Evolutionary conservation across 1,140 invertebrate genomes (phyloP).

Genomic region (Trichonephila clavipes): DNA sequence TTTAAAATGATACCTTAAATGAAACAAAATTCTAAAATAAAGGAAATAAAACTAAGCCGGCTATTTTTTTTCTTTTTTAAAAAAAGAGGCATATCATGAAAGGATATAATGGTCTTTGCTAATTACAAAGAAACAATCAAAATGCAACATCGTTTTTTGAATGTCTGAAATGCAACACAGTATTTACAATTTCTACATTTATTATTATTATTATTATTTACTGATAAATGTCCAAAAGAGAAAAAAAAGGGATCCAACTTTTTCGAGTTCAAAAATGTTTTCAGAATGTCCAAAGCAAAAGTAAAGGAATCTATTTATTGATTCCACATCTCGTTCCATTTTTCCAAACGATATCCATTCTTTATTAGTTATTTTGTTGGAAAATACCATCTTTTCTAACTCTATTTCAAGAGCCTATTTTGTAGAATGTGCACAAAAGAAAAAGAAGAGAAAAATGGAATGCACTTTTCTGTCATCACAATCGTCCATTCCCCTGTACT

Average conservation of each 20-base stretch:
- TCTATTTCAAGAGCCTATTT: neutral
- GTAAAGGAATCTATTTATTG: neutral
- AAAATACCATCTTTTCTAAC: neutral
- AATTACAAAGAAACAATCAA: no score
- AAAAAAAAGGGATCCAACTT: neutral
- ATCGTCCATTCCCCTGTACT: neutral
- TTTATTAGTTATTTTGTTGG: neutral
- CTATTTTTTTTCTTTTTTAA: no score
- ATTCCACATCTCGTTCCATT: neutral
- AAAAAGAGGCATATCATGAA: no score
- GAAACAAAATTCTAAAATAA: no score
- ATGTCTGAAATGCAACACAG: no score
- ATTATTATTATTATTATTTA: no score
- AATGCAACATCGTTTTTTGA: no score
- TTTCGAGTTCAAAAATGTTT: no score
- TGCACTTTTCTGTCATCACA: neutral
- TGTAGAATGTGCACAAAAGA: neutral
- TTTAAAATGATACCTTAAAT: no score
- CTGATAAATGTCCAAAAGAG: neutral
- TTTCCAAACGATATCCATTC: constrained; percentile 22
- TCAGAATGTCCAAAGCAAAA: neutral
- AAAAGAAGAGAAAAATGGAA: neutral
- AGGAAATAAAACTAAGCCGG: no score
- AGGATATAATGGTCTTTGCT: no score
- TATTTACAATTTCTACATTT: no score